These are phyloP conservation scores for Tupaia tana DNA, from an alignment of 2,113 vertebrate genomes.

Conservation along the genomic window DNA sequence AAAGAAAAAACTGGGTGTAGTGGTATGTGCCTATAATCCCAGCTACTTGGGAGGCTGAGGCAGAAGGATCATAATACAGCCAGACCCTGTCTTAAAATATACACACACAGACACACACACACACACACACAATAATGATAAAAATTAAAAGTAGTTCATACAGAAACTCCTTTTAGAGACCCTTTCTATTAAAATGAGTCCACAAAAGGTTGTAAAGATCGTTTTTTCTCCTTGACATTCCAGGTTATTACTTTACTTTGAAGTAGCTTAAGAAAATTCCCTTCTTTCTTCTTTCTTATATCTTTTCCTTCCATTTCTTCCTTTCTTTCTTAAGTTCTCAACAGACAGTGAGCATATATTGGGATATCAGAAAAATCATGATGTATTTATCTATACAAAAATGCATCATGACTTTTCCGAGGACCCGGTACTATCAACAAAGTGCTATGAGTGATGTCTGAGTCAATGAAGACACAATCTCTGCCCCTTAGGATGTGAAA, in stretches of 20 bases:
- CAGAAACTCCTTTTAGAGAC: background rate
- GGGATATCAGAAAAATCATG: too few relatives aligned
- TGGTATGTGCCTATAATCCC: too few relatives aligned
- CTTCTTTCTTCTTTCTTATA: background rate
- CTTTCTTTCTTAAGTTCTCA: conserved; percentile 25
- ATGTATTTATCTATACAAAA: too few relatives aligned
- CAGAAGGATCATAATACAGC: too few relatives aligned
- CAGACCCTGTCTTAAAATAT: too few relatives aligned
- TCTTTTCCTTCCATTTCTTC: background rate
- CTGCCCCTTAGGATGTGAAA: conserved; percentile 7
- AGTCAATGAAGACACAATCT: background rate
- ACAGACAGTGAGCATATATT: background rate
- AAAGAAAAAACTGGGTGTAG: too few relatives aligned
- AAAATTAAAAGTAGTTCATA: too few relatives aligned
- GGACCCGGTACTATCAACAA: background rate
- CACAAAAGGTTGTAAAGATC: background rate
- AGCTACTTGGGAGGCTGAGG: too few relatives aligned
- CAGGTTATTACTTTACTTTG: conserved; percentile 10
- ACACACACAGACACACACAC: too few relatives aligned
- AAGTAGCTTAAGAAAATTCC: conserved; percentile 1
- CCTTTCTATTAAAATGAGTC: conserved; percentile 16
- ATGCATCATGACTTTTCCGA: too few relatives aligned
- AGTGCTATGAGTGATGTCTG: background rate
- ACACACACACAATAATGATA: too few relatives aligned
- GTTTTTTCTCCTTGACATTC: conserved; percentile 37